Base-by-base conservation (phyloP, 2,797 vertebrate species). In the Liparis tanakae region DNA sequence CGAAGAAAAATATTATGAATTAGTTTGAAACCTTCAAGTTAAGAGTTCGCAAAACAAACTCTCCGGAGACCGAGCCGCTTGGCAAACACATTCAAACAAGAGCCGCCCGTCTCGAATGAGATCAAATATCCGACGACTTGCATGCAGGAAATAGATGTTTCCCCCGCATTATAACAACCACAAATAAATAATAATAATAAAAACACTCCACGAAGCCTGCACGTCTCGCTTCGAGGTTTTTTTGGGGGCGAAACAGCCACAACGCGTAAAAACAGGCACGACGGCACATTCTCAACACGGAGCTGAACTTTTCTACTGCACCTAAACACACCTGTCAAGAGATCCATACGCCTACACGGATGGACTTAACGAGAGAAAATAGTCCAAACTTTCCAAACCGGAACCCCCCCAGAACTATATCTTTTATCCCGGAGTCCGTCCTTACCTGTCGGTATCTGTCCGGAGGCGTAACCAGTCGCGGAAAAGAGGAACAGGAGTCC, bases 371-470 rank as follows among this genome's bases (percentile, higher is more conserved):
- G 1, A 7, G 18, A 17, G 15, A 25, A 22, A 9, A 33, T 4
- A 17, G 48, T n/a, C 0, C 30, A 37, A 84, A 83, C 71, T 83
- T 87, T 72, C 4, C 51, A 15, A 50, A 43, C 18, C 14, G 10
- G 37, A 44, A 43, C 20, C 15, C 36, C 7, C 6, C 6, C 1
- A 0, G 18, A 65, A 46, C 15, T 30, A 20, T 30, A 20, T 2
- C 1, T 2, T 1, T 6, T n/a, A 14, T 3, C 9, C 1, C 33
- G 3, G 2, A 18, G 13, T 10, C 17, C 1, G 14, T 15, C 2
- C 86, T 85, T 85, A 93, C 92, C 92, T 93, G 91, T 89, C 62
- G 90, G 82, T 20, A 91, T 87, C 44, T 93, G 91, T 0, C 65
- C 82, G 67, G 73, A 81, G 62, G 80, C 79, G 20, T 33, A 20